A percentile compares a stretch with the other conserved stretches of the same genome.
These are phyloP conservation scores for Argentina silus DNA, from an alignment of 2,797 vertebrate genomes.

Conservation along the genomic window DNA sequence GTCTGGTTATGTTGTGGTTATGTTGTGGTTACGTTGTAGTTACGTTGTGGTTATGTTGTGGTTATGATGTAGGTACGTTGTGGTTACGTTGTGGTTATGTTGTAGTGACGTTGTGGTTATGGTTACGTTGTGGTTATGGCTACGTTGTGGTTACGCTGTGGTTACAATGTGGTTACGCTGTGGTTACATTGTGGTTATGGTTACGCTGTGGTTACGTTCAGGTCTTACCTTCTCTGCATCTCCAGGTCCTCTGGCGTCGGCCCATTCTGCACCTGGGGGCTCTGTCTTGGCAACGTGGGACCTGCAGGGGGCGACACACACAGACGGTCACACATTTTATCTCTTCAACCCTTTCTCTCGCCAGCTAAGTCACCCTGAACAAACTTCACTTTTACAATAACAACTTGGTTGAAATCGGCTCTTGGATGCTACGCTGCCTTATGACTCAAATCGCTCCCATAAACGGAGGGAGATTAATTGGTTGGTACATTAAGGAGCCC, in stretches of 20 bases:
- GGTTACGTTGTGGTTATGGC: background rate
- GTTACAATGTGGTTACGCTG: too few species aligned
- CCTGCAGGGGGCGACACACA: conserved; percentile 73
- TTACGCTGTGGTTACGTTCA: background rate
- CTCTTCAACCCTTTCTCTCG: background rate
- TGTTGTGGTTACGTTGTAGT: too few species aligned
- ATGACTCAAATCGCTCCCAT: background rate
- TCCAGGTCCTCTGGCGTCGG: conserved; percentile 94
- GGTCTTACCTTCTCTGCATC: conserved; percentile 89
- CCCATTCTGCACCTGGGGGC: conserved; percentile 94
- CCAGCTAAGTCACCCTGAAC: too few species aligned
- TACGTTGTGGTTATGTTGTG: background rate
- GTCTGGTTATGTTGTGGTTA: background rate
- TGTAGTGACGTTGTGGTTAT: background rate
- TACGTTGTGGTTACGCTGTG: background rate
- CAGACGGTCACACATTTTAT: background rate
- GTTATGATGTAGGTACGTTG: too few species aligned
- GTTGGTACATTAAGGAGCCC: background rate
- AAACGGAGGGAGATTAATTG: background rate
- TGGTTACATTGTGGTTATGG: background rate
- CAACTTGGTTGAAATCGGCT: conserved; percentile 9
- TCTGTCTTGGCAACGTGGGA: conserved; percentile 90
- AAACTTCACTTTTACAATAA: conserved; percentile 19
- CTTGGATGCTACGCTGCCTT: too few species aligned
- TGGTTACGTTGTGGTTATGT: background rate